Evolutionary conservation across 1,140 invertebrate species (phyloP).

Genomic region (Lepidotrigona ventralis): DNA sequence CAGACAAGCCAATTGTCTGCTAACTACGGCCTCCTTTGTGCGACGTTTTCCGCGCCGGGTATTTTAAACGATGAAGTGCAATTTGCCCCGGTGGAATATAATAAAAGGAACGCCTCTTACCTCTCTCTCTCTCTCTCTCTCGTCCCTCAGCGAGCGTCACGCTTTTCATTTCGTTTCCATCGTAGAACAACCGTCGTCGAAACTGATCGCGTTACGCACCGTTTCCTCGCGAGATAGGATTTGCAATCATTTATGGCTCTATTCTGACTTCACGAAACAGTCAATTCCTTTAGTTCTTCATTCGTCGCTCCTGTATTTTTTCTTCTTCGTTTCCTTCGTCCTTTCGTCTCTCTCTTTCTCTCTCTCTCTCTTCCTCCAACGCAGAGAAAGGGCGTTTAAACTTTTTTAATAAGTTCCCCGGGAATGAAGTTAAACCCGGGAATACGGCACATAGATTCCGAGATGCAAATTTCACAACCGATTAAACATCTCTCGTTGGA

Average conservation of each 20-base stretch:
- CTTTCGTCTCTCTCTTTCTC: background rate
- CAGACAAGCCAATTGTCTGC: conserved; percentile 43
- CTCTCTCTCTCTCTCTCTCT: background rate
- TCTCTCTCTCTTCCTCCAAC: background rate
- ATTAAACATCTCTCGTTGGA: conserved; percentile 39
- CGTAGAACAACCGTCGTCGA: background rate
- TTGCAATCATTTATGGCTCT: too few relatives aligned
- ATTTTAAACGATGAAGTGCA: conserved; percentile 34
- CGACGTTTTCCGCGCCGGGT: conserved; percentile 17
- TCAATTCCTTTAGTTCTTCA: too few relatives aligned
- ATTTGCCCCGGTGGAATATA: conserved; percentile 25
- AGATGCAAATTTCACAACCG: conserved; percentile 44
- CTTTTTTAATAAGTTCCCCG: conserved; percentile 45
- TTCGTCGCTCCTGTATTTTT: too few relatives aligned
- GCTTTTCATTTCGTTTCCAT: conserved; percentile 39
- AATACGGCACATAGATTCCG: too few relatives aligned
- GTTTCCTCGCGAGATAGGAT: background rate
- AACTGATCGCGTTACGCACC: background rate
- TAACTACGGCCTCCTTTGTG: conserved; percentile 35
- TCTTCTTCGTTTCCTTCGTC: background rate
- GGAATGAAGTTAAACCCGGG: conserved; percentile 4
- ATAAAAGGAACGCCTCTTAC: conserved; percentile 32
- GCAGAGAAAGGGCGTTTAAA: background rate
- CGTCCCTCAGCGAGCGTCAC: conserved; percentile 7
- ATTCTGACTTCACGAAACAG: too few relatives aligned